Evolutionary conservation across 2,888 invertebrate genomes (phyloP).

Genomic region (Mylabris sibirica): DNA sequence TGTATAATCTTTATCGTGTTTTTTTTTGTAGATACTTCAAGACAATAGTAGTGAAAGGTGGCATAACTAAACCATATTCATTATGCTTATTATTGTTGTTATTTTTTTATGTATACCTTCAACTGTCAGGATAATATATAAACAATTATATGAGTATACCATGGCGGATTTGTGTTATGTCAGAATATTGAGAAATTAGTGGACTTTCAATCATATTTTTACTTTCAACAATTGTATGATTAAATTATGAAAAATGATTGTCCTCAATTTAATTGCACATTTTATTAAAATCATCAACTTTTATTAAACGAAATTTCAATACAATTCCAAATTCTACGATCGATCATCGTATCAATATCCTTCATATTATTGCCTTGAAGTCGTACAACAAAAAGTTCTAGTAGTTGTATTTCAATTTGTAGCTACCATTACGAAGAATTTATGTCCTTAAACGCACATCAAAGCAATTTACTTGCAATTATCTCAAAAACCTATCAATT

Average conservation of each 20-base stretch:
- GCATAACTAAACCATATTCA: not conserved
- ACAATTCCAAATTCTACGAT: not conserved
- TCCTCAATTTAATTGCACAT: not conserved
- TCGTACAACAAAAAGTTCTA: too few species aligned
- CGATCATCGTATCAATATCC: too few species aligned
- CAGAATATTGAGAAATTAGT: constrained; percentile 2
- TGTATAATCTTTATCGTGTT: not conserved
- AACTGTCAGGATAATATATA: not conserved
- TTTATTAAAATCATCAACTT: not conserved
- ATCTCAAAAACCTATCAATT: not conserved
- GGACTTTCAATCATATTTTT: not conserved
- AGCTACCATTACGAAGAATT: too few species aligned
- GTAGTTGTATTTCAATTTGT: too few species aligned
- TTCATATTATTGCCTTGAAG: too few species aligned
- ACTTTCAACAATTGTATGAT: not conserved
- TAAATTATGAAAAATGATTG: constrained; percentile 1
- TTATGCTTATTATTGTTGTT: not conserved
- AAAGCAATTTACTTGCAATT: not conserved
- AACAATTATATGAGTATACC: constrained; percentile 3
- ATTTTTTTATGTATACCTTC: not conserved
- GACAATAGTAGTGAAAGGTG: constrained; percentile 8
- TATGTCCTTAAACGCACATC: not conserved
- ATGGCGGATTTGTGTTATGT: not conserved
- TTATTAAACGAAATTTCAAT: not conserved
- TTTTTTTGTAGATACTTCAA: not conserved